Base-by-base conservation (phyloP, 2,888 invertebrate species). In the Artemia sp. region DNA sequence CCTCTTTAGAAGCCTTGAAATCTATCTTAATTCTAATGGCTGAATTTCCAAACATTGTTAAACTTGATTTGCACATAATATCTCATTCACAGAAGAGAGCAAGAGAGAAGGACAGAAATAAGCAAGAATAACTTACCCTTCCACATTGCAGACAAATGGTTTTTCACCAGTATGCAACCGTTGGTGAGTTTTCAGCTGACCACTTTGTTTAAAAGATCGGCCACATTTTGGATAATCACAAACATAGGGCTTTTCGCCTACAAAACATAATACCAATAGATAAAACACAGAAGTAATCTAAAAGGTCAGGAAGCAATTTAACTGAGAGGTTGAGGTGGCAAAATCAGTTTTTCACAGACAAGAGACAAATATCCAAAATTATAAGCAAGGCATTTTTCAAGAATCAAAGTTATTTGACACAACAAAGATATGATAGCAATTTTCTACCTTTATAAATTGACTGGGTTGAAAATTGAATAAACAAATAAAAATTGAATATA, bases 161-260 rank as follows among this genome's bases (percentile, higher is more conserved):
- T 87, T 86, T 75, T 88, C 87, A 51, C 87, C 88, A 0, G 88
- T 87, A 75, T 88, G 88, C 3, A 88, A 78, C 73, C 88, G 79
- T 75, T 87, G 87, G 76, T 88, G 88, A 0, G 88, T 88, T 77
- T 87, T 86, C 53, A 88, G 77, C 75, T 88, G 88, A 0, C 88
- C 88, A 71, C 87, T 87, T 76, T 88, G 88, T 12, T 87, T 86
- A 75, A 88, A 88, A 50, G 85, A 84, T 75, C 85, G 82, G 1
- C 82, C 81, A 75, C 88, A 88, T 38, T 85, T 83, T 8, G 87
- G 86, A 77, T 83, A 88, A 76, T 88, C 86, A 77, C 88, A 88
- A 1, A 80, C 79, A 75, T 87, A 88, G 1, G 88, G 88, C 69
- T 85, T 82, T 77, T 88, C 87, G 58, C 87, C 87, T 86, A 75